Percentiles rank a stretch among this genome's conserved stretches.
phyloP scores from a whole-genome alignment of 2,888 invertebrate genomes.

The Argynnis bischoffii region DNA sequence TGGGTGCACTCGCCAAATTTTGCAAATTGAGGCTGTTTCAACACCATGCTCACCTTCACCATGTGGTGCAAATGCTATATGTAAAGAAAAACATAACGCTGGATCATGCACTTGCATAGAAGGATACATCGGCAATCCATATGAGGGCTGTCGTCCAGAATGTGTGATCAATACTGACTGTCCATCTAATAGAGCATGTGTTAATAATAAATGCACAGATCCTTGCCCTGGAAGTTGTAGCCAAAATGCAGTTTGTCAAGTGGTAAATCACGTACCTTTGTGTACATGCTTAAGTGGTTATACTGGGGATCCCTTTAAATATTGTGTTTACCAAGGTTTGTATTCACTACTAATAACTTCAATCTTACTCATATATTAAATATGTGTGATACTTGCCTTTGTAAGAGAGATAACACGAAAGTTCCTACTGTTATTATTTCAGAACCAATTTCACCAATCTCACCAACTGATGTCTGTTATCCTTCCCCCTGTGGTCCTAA shows the following conservation, averaged over 20 bases:
- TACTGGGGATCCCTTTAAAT: slow-evolving; percentile 89
- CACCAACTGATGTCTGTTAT: slow-evolving; percentile 84
- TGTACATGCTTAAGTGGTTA: slow-evolving; percentile 86
- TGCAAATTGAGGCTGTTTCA: slow-evolving; percentile 60
- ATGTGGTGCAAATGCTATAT: slow-evolving; percentile 85
- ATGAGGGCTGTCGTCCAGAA: slow-evolving; percentile 89
- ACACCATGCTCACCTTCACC: slow-evolving; percentile 84
- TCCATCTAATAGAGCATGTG: slow-evolving; percentile 85
- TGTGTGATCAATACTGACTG: slow-evolving; percentile 89
- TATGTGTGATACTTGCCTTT: neutral
- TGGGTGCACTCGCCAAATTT: slow-evolving; percentile 77
- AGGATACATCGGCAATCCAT: slow-evolving; percentile 89
- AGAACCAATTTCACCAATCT: slow-evolving; percentile 78
- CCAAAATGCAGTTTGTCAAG: slow-evolving; percentile 87
- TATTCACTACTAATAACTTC: slow-evolving; percentile 19
- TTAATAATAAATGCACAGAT: slow-evolving; percentile 87
- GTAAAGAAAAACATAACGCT: slow-evolving; percentile 82
- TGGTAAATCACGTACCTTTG: slow-evolving; percentile 86
- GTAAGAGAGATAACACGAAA: neutral
- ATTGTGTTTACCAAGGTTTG: slow-evolving; percentile 81
- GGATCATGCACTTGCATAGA: slow-evolving; percentile 87
- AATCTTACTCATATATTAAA: neutral
- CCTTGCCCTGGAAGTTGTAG: slow-evolving; percentile 92
- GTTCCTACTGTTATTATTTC: slow-evolving; percentile 47
- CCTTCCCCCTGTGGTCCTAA: slow-evolving; percentile 90